Percentiles rank a stretch among this genome's conserved stretches.
These are phyloP conservation scores for Tetramorium alpestre DNA, from an alignment of 1,140 invertebrate species.

Conservation along the genomic window DNA sequence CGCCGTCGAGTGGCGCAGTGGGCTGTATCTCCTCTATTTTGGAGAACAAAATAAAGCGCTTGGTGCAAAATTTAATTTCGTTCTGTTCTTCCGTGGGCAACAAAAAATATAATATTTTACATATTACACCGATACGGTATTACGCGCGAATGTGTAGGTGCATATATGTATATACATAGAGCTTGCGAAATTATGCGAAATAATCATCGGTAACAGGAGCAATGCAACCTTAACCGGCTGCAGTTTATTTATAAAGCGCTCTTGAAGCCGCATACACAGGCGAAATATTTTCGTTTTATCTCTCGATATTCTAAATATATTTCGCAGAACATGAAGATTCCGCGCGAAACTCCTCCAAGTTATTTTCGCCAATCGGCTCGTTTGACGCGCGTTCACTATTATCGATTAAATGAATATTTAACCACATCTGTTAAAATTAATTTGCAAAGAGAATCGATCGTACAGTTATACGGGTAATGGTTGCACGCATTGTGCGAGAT, in stretches of 20 bases:
- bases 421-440: slow-evolving; percentile 21
- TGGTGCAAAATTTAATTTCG: not conserved
- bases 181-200: not conserved
- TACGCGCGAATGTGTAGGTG: not conserved
- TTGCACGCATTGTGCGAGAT: not conserved
- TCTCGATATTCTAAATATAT: slow-evolving; percentile 53
- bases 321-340: slow-evolving; percentile 21
- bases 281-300: slow-evolving; percentile 57
- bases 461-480: not conserved
- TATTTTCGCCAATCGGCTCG: slow-evolving; percentile 37
- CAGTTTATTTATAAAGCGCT: slow-evolving; percentile 55
- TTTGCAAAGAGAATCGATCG: slow-evolving; percentile 27
- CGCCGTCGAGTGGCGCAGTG: not conserved
- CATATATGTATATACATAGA: not conserved
- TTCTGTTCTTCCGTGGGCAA: not conserved
- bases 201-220: not conserved
- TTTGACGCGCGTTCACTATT: not conserved
- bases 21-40: not conserved
- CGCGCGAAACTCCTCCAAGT: not conserved
- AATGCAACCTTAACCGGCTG: slow-evolving; percentile 43
- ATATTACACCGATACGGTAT: not conserved
- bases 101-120: not conserved
- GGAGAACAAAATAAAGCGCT: not conserved
- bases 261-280: slow-evolving; percentile 35
- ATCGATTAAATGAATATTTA: slow-evolving; percentile 26